A percentile compares a stretch with the other conserved stretches of the same genome.
These are phyloP conservation scores for Dusona sp. DNA, from an alignment of 2,888 invertebrate genomes.

Conservation along the genomic window DNA sequence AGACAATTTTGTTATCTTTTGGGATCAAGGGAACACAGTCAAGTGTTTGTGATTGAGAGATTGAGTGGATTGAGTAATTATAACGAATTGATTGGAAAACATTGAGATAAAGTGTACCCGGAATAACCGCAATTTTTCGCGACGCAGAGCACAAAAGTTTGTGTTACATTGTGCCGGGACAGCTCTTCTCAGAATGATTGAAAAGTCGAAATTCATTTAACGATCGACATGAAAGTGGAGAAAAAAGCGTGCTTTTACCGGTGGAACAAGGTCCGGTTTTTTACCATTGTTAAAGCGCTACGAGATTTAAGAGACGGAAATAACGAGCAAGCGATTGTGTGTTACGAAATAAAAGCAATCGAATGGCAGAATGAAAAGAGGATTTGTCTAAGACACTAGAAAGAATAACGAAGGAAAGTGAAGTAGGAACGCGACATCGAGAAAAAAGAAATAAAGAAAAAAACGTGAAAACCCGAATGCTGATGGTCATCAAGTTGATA, in stretches of 20 bases:
- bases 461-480: constrained; percentile 52
- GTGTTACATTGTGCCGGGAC: constrained; percentile 20
- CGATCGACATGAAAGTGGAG: constrained; percentile 23
- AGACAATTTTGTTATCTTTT: constrained; percentile 21
- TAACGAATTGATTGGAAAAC: constrained; percentile 42
- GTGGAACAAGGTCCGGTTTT: constrained; percentile 24
- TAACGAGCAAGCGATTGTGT: constrained; percentile 36
- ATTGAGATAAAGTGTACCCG: background rate
- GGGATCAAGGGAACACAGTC: constrained; percentile 30
- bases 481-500: constrained; percentile 52
- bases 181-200: constrained; percentile 30
- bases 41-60: constrained; percentile 10
- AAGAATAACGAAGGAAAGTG: background rate
- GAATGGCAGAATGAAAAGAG: background rate
- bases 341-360: constrained; percentile 36
- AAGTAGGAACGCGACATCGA: background rate
- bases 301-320: constrained; percentile 30
- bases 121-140: constrained; percentile 6
- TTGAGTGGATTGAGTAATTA: constrained; percentile 23
- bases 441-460: background rate
- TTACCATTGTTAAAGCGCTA: background rate
- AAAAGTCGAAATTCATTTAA: constrained; percentile 26
- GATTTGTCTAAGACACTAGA: constrained; percentile 22
- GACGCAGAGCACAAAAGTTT: constrained; percentile 23
- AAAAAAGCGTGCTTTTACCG: background rate